Evolutionary conservation across 1,140 invertebrate species (phyloP), one percentile per base, ranked within the genome.

Genomic region (Maniola jurtina): DNA sequence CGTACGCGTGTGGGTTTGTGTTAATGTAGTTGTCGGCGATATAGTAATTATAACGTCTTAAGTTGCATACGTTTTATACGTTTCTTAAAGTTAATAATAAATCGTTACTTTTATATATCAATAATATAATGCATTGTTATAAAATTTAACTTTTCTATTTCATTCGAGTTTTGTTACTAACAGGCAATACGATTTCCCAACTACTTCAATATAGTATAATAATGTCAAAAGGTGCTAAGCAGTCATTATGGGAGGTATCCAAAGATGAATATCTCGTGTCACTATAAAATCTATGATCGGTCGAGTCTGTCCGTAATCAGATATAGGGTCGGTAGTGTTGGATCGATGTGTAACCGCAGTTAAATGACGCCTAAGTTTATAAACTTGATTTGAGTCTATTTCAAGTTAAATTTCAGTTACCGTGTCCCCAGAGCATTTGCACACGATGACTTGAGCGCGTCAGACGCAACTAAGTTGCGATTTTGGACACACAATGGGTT

Each of bases 1-100:
- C 71, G 72, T 81, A 83, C 79, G 74, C 87, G 86, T 87, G 87
- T 88, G 84, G 87, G 87, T 89, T 89, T 89, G 87, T 89, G 84
- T 89, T 75, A 81, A 85, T 89, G 86, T 73, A 85, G 86, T 52
- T 88, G 57, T 64, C 62, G 71, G 73, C 64, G 73, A 68, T 70
- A 70, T 70, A 63, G 67, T 45, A 11, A 45, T 13, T 13, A 68
- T 73, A 72, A 73, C 67, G 61, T 72, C 60, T 76, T 66, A 71
- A 71, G 64, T 69, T 65, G 74, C 60, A 73, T 73, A 77, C 66
- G 58, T 64, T 71, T 42, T 62, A 59, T 61, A 59, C 45, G 60
- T 59, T 25, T 36, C 57, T 35, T 65, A 65, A 55, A 15, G 34
- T 62, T 63, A 63, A 40, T 59, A 50, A 59, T 60, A 58, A 25